Conservation (phyloP, 2,888 invertebrate species). For the Lasioglossum morio region DNA sequence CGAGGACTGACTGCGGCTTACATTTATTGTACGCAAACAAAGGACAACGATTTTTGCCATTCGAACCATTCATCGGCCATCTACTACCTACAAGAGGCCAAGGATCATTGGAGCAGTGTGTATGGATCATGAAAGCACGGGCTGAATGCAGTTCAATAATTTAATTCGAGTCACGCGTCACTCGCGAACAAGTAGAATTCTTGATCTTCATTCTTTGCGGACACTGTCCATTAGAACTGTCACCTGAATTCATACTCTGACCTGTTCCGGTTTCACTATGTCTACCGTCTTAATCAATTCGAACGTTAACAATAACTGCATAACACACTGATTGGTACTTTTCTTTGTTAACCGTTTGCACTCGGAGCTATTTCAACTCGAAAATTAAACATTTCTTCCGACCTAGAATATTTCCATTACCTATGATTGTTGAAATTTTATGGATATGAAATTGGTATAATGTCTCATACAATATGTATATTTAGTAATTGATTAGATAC, state of each 20-base stretch:
- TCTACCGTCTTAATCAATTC: neutral
- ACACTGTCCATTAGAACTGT: neutral
- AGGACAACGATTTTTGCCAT: neutral
- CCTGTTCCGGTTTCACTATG: neutral
- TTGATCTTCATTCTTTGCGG: conserved; percentile 32
- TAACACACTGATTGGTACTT: neutral
- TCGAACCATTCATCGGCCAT: neutral
- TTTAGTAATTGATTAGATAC: no score
- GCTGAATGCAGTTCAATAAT: conserved; percentile 23
- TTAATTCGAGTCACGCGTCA: conserved; percentile 40
- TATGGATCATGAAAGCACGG: neutral
- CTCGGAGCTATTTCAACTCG: no score
- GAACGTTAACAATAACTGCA: neutral
- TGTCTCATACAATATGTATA: no score
- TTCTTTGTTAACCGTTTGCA: no score
- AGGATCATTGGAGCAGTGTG: neutral
- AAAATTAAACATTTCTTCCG: no score
- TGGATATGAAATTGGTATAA: no score
- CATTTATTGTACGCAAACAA: neutral
- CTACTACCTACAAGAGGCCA: conserved; percentile 8
- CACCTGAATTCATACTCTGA: conserved; percentile 9
- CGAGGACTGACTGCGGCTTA: neutral
- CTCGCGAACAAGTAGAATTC: conserved; percentile 21
- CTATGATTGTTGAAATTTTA: no score
- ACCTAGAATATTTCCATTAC: no score